phyloP scores from a whole-genome alignment of 1,140 invertebrate species.

The Diprion similis region DNA sequence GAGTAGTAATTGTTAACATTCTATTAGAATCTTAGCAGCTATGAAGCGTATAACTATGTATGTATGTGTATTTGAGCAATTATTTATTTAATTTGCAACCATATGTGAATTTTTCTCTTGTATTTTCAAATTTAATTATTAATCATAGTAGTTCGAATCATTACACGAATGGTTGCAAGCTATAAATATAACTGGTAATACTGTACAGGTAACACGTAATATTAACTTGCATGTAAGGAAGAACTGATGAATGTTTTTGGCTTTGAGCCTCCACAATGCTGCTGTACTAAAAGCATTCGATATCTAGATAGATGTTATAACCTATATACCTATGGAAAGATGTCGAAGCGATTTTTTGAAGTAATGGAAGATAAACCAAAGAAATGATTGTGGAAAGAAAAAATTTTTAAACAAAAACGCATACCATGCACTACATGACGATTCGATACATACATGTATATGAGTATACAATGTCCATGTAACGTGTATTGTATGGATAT shows the following conservation, averaged over 20 bases:
- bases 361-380: neutral
- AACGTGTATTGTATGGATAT: neutral
- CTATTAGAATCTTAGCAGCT: neutral
- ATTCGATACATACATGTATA: too few species aligned
- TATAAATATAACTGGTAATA: too few species aligned
- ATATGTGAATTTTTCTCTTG: too few species aligned
- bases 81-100: neutral
- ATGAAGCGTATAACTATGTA: neutral
- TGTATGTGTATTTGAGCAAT: neutral
- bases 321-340: constrained; percentile 1
- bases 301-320: neutral
- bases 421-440: neutral
- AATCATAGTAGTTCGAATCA: too few species aligned
- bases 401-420: neutral
- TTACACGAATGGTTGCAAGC: too few species aligned
- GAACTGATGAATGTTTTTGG: neutral
- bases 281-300: too few species aligned
- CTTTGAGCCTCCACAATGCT: too few species aligned
- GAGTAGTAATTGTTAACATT: neutral
- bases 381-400: neutral
- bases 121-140: too few species aligned
- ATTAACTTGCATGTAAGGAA: constrained; percentile 40
- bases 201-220: neutral
- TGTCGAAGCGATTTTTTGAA: neutral
- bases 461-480: neutral